These are phyloP conservation scores for Tor tambroides DNA, from an alignment of 2,113 vertebrate species.

Conservation along the genomic window DNA sequence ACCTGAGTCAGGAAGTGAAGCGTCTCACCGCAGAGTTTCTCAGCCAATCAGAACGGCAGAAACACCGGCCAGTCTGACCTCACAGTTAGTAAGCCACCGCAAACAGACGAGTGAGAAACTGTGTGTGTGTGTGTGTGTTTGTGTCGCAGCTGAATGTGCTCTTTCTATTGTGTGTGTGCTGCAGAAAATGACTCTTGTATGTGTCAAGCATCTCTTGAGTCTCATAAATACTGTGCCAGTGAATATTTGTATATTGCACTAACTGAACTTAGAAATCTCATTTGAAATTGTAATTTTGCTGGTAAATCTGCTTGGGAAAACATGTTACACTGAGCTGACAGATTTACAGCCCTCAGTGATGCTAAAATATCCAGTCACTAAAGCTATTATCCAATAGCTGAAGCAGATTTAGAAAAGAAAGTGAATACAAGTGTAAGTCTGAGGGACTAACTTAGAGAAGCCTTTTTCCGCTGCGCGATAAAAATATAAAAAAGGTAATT, in stretches of 20 bases:
- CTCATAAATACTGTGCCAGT: slow-evolving; percentile 10
- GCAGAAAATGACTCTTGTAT: slow-evolving; percentile 33
- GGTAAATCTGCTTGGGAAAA: background rate
- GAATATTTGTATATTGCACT: slow-evolving; percentile 18
- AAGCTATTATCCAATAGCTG: background rate
- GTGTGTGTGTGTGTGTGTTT: slow-evolving; percentile 17
- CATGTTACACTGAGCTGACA: background rate
- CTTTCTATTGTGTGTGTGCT: slow-evolving; percentile 40
- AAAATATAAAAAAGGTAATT: too few relatives aligned
- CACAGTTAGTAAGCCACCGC: slow-evolving; percentile 48
- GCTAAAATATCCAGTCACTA: background rate
- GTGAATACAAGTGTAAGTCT: background rate
- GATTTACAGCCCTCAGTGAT: background rate
- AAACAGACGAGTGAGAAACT: slow-evolving; percentile 40
- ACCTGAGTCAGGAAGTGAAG: slow-evolving; percentile 51
- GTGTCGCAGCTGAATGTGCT: slow-evolving; percentile 10
- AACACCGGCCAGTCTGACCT: slow-evolving; percentile 35
- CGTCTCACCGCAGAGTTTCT: slow-evolving; percentile 45
- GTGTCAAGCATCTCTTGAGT: slow-evolving; percentile 2
- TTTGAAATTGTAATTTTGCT: too few relatives aligned
- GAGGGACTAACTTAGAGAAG: background rate
- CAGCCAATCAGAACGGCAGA: slow-evolving; percentile 38
- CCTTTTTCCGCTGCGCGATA: too few relatives aligned
- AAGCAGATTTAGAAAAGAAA: background rate
- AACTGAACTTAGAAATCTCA: background rate